Base-by-base conservation (phyloP, 1,140 invertebrate species). In the Neodiprion fabricii region DNA sequence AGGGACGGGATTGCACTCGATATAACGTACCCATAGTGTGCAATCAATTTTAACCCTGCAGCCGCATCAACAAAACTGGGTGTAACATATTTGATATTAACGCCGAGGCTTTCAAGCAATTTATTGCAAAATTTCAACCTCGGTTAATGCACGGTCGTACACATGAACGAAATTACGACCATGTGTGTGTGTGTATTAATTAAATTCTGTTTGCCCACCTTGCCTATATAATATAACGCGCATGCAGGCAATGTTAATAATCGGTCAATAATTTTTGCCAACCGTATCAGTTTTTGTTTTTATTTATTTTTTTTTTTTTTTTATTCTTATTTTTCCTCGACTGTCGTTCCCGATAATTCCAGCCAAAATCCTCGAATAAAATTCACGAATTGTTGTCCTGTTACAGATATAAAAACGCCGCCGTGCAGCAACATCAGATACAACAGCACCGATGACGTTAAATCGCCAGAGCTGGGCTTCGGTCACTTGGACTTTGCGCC, bases 401-500 rank as follows among this genome's bases (percentile, higher is more conserved):
- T 86, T 87, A 17, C 80, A 88, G 87, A 79, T 73, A 79, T 86
- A 17, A 70, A 79, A 2, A 80, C 84, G 5, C 77, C 82, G 21
- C 72, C 79, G 40, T 89, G 87, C 77, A 86, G 78, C 48, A 82
- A 83, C 67, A 82, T 89, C 65, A 83, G 83, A 40, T 89, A 89
- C 75, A 86, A 83, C 72, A 89, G 81, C 71, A 74, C 87, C 10
- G 85, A 87, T n/a, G 86, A 89, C 48, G 82, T 88, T 12, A 86
- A 79, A 73, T 77, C 86, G 9, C 80, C 85, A 68, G 87, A 89
- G 66, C 79, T 88, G 50, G 87, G 87, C 70, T 86, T 89, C 70
- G 74, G 74, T 28, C 83, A 84, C 66, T 77, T 89, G 71, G 87
- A 89, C 73, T 88, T 89, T 73, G 88, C 87, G 7, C 86, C 88